phyloP scores from a whole-genome alignment of 2,888 invertebrate species.

The Aromia moschata region DNA sequence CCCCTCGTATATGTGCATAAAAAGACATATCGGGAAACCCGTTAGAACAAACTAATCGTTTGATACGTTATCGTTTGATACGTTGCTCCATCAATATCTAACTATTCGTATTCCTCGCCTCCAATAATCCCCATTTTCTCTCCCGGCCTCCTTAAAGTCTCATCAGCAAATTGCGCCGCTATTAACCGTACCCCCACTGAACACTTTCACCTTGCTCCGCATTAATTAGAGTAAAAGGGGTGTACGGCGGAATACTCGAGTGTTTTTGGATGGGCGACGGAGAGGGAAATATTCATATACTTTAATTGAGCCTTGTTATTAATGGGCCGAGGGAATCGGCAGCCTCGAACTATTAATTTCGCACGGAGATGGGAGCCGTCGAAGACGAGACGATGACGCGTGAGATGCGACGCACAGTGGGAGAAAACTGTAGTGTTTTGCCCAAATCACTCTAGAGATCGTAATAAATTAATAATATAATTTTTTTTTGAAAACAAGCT shows the following conservation, averaged over 20 bases:
- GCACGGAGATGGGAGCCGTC: neutral
- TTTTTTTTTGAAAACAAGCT: too few species aligned
- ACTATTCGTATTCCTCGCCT: too few species aligned
- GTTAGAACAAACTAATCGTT: too few species aligned
- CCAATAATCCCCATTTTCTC: slow-evolving; percentile 9
- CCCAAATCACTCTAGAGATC: too few species aligned
- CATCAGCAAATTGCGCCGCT: slow-evolving; percentile 27
- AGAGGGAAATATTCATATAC: slow-evolving; percentile 11
- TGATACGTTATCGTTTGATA: too few species aligned
- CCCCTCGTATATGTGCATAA: too few species aligned
- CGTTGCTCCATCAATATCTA: too few species aligned
- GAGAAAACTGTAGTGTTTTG: too few species aligned
- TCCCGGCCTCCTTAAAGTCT: slow-evolving; percentile 10
- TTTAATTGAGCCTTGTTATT: slow-evolving; percentile 11
- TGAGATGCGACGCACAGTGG: too few species aligned
- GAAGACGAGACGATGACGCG: neutral
- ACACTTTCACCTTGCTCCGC: slow-evolving; percentile 22
- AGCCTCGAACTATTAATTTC: neutral
- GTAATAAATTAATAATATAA: too few species aligned
- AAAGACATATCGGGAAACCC: too few species aligned
- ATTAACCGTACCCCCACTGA: slow-evolving; percentile 13
- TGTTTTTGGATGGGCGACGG: slow-evolving; percentile 1
- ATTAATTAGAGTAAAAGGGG: slow-evolving; percentile 23
- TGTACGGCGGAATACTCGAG: slow-evolving; percentile 15
- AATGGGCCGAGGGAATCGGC: neutral